A percentile compares a stretch with the other conserved stretches of the same genome.
phyloP scores from a whole-genome alignment of 1,140 invertebrate genomes.

The Rhynchophorus ferrugineus region DNA sequence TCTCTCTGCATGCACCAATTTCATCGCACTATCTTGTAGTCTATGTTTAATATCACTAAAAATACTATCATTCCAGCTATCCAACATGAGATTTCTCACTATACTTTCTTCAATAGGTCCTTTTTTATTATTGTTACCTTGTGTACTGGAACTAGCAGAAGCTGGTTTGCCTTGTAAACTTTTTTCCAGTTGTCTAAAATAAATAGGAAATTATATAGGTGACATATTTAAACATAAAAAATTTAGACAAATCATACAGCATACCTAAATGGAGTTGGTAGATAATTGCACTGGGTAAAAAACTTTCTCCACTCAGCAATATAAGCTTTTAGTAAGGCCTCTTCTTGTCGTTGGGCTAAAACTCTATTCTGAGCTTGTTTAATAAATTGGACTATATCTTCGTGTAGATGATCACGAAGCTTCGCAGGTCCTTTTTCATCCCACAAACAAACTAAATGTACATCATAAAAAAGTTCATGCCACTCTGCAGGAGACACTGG shows the following conservation, averaged over 20 bases:
- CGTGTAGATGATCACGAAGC: constrained; percentile 78
- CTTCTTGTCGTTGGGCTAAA: constrained; percentile 84
- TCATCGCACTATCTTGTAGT: constrained; percentile 95
- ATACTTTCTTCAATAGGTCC: constrained; percentile 75
- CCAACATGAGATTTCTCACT: constrained; percentile 91
- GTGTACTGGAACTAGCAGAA: constrained; percentile 49
- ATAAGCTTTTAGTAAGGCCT: constrained; percentile 90
- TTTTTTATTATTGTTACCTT: constrained; percentile 35
- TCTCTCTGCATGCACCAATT: constrained; percentile 89
- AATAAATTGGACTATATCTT: constrained; percentile 93
- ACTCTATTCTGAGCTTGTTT: constrained; percentile 87
- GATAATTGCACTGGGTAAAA: constrained; percentile 94
- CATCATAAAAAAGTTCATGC: constrained; percentile 94
- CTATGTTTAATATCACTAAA: constrained; percentile 92
- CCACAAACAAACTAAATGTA: constrained; percentile 92
- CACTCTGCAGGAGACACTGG: constrained; percentile 89
- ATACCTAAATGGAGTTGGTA: constrained; percentile 93
- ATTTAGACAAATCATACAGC: constrained; percentile 58
- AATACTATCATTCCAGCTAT: constrained; percentile 96
- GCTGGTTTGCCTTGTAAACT: constrained; percentile 45
- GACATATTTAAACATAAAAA: neutral
- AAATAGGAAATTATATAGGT: neutral
- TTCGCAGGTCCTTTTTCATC: constrained; percentile 90
- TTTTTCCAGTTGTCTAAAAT: constrained; percentile 82
- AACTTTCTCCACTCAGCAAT: constrained; percentile 96